Evolutionary conservation across 2,113 vertebrate genomes (phyloP).

Genomic region (Lagopus leucura): DNA sequence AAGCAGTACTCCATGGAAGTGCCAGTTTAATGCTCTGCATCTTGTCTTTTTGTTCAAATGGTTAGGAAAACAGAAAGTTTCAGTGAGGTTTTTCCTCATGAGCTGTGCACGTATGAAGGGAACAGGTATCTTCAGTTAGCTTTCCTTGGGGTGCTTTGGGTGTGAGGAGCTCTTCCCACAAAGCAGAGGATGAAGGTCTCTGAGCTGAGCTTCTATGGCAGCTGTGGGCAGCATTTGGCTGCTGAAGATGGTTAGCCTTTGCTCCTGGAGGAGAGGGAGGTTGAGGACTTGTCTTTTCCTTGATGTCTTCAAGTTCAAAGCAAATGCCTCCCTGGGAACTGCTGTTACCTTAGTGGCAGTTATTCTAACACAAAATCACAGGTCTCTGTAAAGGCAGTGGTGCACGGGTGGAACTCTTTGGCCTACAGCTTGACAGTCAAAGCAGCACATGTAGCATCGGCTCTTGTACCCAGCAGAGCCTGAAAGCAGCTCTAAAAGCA

Average conservation of each 20-base stretch:
- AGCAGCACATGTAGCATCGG: not conserved
- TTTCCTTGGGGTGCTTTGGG: not conserved
- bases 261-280: not conserved
- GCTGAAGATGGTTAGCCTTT: not conserved
- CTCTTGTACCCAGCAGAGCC: not conserved
- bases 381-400: not conserved
- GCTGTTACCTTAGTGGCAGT: not conserved
- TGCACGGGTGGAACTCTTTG: not conserved
- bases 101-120: not conserved
- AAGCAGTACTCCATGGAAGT: not conserved
- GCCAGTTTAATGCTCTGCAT: not conserved
- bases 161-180: not conserved
- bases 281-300: not conserved
- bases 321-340: not conserved
- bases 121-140: not conserved
- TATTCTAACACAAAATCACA: not conserved
- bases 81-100: not conserved
- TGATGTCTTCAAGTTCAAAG: not conserved
- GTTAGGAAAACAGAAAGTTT: not conserved
- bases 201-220: not conserved
- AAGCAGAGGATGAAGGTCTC: not conserved
- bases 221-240: not conserved
- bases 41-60: not conserved
- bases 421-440: fast-evolving
- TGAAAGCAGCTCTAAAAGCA: not conserved